Evolutionary conservation across 2,113 vertebrate genomes (phyloP).

Genomic region (Elaphurus davidianus): DNA sequence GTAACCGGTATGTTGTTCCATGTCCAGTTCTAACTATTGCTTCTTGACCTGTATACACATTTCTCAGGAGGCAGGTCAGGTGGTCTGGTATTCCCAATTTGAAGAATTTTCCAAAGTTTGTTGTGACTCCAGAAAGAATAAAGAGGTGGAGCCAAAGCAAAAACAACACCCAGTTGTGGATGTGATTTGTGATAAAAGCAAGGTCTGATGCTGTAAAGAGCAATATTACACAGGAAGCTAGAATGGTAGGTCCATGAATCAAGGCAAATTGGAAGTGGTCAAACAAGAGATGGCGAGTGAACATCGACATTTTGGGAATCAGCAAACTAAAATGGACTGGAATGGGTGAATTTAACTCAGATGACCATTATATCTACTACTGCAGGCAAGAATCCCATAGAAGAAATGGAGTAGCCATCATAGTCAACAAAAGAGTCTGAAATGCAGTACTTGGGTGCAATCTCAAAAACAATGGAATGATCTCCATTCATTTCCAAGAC

Average conservation of each 20-base stretch:
- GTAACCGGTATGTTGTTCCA: not conserved
- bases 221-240: not conserved
- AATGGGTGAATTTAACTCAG: not conserved
- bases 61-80: not conserved
- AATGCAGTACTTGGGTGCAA: not conserved
- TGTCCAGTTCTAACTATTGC: not conserved
- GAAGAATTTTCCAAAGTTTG: not conserved
- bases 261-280: not conserved
- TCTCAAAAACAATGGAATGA: not conserved
- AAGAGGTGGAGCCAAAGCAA: not conserved
- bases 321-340: not conserved
- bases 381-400: not conserved
- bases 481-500: not conserved
- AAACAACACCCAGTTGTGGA: not conserved
- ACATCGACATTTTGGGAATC: rapidly evolving
- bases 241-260: not conserved
- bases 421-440: not conserved
- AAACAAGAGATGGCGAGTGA: not conserved
- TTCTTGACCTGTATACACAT: not conserved
- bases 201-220: not conserved
- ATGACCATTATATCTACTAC: not conserved
- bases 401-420: not conserved
- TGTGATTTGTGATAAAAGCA: not conserved
- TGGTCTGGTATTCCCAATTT: not conserved
- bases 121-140: not conserved